Evolutionary conservation across 2,113 vertebrate genomes (phyloP).

Genomic region (Nestor notabilis): DNA sequence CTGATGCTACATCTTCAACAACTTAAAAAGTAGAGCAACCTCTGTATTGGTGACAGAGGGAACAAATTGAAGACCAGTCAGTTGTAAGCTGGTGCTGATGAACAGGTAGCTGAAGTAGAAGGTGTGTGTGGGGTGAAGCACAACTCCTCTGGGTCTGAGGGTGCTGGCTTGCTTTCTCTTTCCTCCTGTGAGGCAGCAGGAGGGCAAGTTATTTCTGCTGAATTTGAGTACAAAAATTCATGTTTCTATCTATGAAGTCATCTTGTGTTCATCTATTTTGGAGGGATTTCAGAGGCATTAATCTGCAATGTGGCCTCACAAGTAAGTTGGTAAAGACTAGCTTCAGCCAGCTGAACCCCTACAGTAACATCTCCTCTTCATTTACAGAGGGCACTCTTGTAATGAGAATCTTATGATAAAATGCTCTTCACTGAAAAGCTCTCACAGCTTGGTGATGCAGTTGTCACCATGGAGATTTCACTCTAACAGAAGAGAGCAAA

Average conservation of each 20-base stretch:
- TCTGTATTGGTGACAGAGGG: not conserved
- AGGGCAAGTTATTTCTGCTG: not conserved
- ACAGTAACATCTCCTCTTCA: not conserved
- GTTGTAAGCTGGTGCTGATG: not conserved
- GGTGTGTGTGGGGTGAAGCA: rapidly evolving
- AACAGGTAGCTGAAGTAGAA: not conserved
- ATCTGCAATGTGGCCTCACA: not conserved
- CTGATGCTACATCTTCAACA: not conserved
- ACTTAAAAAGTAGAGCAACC: not conserved
- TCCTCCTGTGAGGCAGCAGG: not conserved
- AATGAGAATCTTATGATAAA: constrained; percentile 57
- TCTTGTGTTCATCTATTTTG: not conserved
- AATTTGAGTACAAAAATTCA: not conserved
- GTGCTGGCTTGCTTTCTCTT: not conserved
- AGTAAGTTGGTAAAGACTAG: not conserved
- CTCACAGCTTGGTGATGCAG: constrained; percentile 48
- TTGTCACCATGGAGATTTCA: constrained; percentile 78
- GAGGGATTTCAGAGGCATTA: not conserved
- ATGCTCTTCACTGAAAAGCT: constrained; percentile 21
- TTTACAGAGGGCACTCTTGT: constrained; percentile 74
- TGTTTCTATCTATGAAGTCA: not conserved
- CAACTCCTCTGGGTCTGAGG: rapidly evolving
- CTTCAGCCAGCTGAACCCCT: not conserved
- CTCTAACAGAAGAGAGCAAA: constrained; percentile 41
- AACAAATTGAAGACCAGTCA: not conserved